These are phyloP conservation scores for Sebastes hubbsi DNA, from an alignment of 2,797 vertebrate genomes.

Conservation along the genomic window DNA sequence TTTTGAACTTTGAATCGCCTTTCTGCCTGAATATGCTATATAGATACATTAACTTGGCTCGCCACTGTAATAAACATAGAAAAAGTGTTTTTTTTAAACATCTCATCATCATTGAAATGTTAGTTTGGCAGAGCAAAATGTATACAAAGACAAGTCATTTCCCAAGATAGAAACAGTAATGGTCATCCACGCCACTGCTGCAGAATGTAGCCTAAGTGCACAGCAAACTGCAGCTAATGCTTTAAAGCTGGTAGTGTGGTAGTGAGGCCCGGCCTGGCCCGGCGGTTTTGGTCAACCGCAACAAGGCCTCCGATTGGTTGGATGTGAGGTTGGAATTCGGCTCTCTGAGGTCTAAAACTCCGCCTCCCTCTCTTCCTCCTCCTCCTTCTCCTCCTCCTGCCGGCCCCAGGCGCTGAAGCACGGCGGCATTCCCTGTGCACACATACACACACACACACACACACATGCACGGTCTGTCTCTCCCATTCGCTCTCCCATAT, in stretches of 20 bases:
- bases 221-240: slow-evolving; percentile 62
- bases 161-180: background rate
- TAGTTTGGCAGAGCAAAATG: background rate
- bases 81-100: background rate
- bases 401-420: slow-evolving; percentile 70
- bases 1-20: background rate
- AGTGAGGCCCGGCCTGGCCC: slow-evolving; percentile 69
- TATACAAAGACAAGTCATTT: background rate
- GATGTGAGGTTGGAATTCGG: slow-evolving; percentile 84
- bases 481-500: slow-evolving; percentile 26
- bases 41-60: background rate
- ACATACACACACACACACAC: background rate
- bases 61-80: background rate
- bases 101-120: background rate
- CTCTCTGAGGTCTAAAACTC: slow-evolving; percentile 78
- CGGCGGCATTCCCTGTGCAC: slow-evolving; percentile 72
- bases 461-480: background rate
- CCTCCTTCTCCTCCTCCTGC: slow-evolving; percentile 41
- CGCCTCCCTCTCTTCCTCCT: slow-evolving; percentile 60
- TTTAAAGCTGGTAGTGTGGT: slow-evolving; percentile 72
- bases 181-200: background rate
- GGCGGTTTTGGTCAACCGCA: slow-evolving; percentile 76
- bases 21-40: background rate
- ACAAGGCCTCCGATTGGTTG: slow-evolving; percentile 77
- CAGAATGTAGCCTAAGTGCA: slow-evolving; percentile 27